These are phyloP conservation scores for Esox masquinongy DNA, from an alignment of 2,797 vertebrate species.

Conservation along the genomic window DNA sequence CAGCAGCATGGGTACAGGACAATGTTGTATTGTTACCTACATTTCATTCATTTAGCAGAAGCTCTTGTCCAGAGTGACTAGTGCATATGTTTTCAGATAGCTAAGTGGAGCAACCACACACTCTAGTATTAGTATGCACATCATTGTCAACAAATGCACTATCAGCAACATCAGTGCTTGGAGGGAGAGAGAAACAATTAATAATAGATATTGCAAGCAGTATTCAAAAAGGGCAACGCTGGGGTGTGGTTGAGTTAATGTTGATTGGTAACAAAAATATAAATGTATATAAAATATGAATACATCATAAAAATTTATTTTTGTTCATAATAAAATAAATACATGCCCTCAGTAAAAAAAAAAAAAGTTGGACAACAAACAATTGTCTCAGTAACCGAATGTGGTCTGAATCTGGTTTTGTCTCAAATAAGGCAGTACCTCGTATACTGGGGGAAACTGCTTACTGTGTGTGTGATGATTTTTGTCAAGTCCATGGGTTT, in stretches of 20 bases:
- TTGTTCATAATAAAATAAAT: neutral
- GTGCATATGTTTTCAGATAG: too few species aligned
- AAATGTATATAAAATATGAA: conserved; percentile 12
- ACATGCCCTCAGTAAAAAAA: neutral
- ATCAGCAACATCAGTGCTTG: too few species aligned
- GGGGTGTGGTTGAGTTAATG: conserved; percentile 10
- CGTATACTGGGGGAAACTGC: neutral
- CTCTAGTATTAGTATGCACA: too few species aligned
- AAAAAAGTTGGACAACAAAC: conserved; percentile 4
- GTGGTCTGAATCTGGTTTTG: conserved; percentile 5
- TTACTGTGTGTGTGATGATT: neutral
- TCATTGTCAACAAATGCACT: too few species aligned
- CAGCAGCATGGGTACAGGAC: conserved; percentile 26
- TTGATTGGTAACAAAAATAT: neutral
- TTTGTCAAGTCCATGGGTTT: neutral
- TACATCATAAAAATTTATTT: neutral
- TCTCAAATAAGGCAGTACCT: conserved; percentile 5
- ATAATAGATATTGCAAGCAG: too few species aligned
- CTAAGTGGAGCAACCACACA: too few species aligned
- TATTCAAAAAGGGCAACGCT: too few species aligned
- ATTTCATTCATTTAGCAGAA: too few species aligned
- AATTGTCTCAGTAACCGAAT: neutral
- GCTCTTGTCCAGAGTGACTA: too few species aligned
- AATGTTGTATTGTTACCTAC: too few species aligned
- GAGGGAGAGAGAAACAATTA: too few species aligned